Evolutionary conservation across 64 coral and sea anemone species (phyloP), one percentile per base, ranked within the genome.

Genomic region (Porites australiensis): DNA sequence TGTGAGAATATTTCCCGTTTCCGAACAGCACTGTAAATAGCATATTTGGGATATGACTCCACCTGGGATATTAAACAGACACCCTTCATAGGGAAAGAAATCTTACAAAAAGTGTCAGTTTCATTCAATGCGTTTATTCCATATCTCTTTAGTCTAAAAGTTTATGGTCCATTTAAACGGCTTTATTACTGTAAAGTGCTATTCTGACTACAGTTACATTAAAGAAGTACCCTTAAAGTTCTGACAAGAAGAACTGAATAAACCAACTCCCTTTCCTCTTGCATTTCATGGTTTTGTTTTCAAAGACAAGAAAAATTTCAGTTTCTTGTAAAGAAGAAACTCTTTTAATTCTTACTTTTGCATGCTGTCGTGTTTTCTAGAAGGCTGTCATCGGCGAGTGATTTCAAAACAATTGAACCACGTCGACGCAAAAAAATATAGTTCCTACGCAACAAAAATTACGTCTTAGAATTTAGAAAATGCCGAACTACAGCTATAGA

Each of bases 11-110:
- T 69, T 65, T 68, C 44, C 81, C 69, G 45, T 64, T 63, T 45
- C 47, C 19, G 69, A 63, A 22, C 46, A n/a, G 62, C 81, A 84
- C 16, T 84, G 81, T 84, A 84, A 84, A 84, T 84, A 84, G 18
- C 81, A 21, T 69, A 84, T 84, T 68, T 67, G 69, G 62, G 20
- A 84, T 84, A 68, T 84, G 18, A 69, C 61, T 65, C 69, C 81
- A 50, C 45, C 44, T 84, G 63, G 81, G 61, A 68, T 68, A 84
- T 84, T 68, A 84, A 68, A 68, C 15, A 68, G 62, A 48, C 50
- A 46, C 20, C 8, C 47, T 6, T 12, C 3, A 11, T 22, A 69
- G 13, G 81, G 46, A 10, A 37, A 68, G 43, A 8, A 84, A 84
- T 84, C 81, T 68, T 61, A 49, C 52, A 16, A 19, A 50, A 4